phyloP scores from a whole-genome alignment of 1,140 invertebrate species.

The Whitmania pigra region DNA sequence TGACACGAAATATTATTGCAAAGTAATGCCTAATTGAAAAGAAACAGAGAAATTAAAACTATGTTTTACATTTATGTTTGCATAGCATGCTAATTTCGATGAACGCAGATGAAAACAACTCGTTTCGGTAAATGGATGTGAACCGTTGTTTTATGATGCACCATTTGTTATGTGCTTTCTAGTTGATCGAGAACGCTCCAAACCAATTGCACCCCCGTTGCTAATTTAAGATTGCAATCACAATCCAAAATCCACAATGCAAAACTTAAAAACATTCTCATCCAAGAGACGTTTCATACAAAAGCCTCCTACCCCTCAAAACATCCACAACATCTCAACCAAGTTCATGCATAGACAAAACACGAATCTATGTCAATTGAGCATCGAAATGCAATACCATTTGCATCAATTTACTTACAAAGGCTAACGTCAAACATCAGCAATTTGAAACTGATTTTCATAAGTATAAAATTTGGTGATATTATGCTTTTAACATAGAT shows the following conservation, averaged over 20 bases:
- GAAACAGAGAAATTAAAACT: background rate
- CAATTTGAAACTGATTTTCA: too few species aligned
- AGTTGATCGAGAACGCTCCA: background rate
- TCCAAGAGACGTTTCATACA: background rate
- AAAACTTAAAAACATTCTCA: background rate
- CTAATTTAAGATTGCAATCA: background rate
- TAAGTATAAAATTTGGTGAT: too few species aligned
- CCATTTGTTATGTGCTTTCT: too few species aligned
- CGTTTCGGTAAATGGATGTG: too few species aligned
- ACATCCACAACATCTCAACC: background rate
- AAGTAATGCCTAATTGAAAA: background rate
- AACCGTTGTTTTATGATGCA: too few species aligned
- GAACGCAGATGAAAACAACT: too few species aligned
- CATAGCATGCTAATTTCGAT: too few species aligned
- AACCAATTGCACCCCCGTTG: background rate
- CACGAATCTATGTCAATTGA: background rate
- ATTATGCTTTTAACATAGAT: too few species aligned
- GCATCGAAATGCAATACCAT: too few species aligned
- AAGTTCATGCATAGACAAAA: slow-evolving; percentile 12
- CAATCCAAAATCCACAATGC: background rate
- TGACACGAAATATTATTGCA: background rate
- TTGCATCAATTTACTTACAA: too few species aligned
- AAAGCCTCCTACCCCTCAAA: background rate
- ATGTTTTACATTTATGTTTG: background rate
- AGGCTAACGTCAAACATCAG: too few species aligned